These are phyloP conservation scores for Stenichneumon culpator DNA, from an alignment of 2,888 invertebrate genomes.

Conservation along the genomic window DNA sequence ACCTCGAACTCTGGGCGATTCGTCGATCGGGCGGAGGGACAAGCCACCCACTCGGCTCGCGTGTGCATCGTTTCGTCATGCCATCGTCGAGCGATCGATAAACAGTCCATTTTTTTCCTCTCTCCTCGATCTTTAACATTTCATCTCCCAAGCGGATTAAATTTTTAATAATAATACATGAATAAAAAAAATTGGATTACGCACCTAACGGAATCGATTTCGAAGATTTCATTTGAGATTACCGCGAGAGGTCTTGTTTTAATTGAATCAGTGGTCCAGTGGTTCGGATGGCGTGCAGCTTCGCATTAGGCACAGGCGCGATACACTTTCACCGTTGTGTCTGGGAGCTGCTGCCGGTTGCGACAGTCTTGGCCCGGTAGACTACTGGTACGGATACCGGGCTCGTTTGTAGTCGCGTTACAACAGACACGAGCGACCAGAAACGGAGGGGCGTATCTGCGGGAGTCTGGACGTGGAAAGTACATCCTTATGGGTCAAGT, in stretches of 20 bases:
- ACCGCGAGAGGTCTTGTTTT: conserved; percentile 28
- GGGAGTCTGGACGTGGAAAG: not conserved
- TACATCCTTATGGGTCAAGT: not conserved
- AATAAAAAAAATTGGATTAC: not conserved
- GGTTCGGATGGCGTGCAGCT: conserved; percentile 46
- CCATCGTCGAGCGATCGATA: conserved; percentile 6
- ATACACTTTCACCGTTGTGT: conserved; percentile 81
- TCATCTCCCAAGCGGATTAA: conserved; percentile 54
- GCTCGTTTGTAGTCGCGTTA: not conserved
- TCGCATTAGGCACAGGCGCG: conserved; percentile 42
- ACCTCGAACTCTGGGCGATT: conserved; percentile 22
- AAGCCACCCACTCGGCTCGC: conserved; percentile 32
- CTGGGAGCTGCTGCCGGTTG: conserved; percentile 67
- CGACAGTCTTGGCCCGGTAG: conserved; percentile 43
- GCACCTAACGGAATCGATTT: conserved; percentile 4
- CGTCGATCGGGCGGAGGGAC: conserved; percentile 18
- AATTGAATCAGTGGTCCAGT: conserved; percentile 72
- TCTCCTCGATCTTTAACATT: conserved; percentile 12
- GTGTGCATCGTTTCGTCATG: conserved; percentile 12
- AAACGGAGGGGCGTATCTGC: not conserved
- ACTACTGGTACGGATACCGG: conserved; percentile 6
- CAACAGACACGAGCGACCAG: not conserved
- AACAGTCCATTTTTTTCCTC: not conserved
- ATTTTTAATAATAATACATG: not conserved
- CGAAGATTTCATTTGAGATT: conserved; percentile 8